Base-by-base conservation (phyloP, 2,888 invertebrate species). In the Acronicta leporina region DNA sequence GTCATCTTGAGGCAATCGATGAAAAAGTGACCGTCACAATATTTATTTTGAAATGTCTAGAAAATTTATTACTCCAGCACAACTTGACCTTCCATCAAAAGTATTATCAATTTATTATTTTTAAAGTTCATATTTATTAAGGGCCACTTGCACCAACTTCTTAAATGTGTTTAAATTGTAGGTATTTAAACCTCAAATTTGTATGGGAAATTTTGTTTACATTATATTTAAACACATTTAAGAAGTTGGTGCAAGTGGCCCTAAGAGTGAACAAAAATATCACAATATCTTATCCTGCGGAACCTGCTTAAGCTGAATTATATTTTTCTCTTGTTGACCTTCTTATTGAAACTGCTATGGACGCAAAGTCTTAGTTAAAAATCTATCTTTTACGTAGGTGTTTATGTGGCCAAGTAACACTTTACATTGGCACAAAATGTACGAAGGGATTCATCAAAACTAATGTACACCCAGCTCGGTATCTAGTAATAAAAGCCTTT, bases 11-110 rank as follows among this genome's bases (percentile, higher is more conserved):
- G 25, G n/a, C 5, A 27, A n/a, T 14, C 8, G 15, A 52, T 52
- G 44, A 48, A 69, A 57, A 59, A 54, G 33, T 41, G 13, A 55
- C 59, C 27, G 52, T 55, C 61, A 67, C n/a, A 38, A 62, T 60
- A 55, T 66, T 46, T n/a, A 38, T 38, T 38, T 38, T 49, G 40
- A 40, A 57, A 61, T 48, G 59, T 62, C 68, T 62, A 40, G 50
- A 38, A 51, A 54, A 64, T 48, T 47, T 48, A 74, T 75, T 53
- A 57, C 47, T 25, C 40, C 33, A 33, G 45, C 25, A 15, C 49
- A 45, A 6, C 60, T 67, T 67, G 42, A 59, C 58, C 68, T 62
- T 67, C 47, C 14, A 13, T 46, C 46, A 58, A 20, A 33, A 13
- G 7, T 27, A 27, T 35, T 16, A 15, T 11, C 46, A 64, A 54